Base-by-base conservation (phyloP, 1,140 invertebrate species). In the Drosophila lacertosa region DNA sequence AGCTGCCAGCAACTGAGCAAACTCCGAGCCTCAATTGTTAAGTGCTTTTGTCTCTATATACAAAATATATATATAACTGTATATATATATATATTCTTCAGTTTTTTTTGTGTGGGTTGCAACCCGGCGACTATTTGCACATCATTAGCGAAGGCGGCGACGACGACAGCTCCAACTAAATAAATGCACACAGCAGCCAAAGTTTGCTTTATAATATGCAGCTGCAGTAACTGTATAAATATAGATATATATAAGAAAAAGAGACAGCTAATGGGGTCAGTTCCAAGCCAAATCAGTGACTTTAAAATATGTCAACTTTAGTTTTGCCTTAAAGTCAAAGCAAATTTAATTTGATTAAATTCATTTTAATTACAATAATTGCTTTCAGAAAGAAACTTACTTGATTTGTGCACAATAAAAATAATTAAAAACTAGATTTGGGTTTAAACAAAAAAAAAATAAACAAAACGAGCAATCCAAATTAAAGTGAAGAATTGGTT, bases 41-140 rank as follows among this genome's bases (percentile, higher is more conserved):
- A 24, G 29, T 29, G 37, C 35, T n/a, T 57, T 39, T 32, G 10
- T 53, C 4, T 16, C 13, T 24, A 11, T 37, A 15, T 32, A 16
- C 55, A 9, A 11, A 0, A 9, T 32, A 11, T 33, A 45, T 15
- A 60, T 60, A 39, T 44, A n/a, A n/a, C n/a, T n/a, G 2, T 54
- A 24, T 53, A 45, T 53, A 29, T 24, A 54, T 16, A 29, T 68
- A 26, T 39, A 39, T 54, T 16, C 32, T 37, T 10, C 39, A 22
- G 15, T 4, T 35, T 37, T 29, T 54, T 50, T 57, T n/a, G 60
- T 64, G 51, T 57, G 44, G 59, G 26, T 15, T 35, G 58, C 24
- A 29, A 33, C 60, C 60, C 47, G 59, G n/a, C 57, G 42, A 57
- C 59, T 82, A 70, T 86, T 86, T 86, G 81, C 81, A 77, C 73